Base-by-base conservation (phyloP, 1,140 invertebrate genomes). In the Cylas formicarius region DNA sequence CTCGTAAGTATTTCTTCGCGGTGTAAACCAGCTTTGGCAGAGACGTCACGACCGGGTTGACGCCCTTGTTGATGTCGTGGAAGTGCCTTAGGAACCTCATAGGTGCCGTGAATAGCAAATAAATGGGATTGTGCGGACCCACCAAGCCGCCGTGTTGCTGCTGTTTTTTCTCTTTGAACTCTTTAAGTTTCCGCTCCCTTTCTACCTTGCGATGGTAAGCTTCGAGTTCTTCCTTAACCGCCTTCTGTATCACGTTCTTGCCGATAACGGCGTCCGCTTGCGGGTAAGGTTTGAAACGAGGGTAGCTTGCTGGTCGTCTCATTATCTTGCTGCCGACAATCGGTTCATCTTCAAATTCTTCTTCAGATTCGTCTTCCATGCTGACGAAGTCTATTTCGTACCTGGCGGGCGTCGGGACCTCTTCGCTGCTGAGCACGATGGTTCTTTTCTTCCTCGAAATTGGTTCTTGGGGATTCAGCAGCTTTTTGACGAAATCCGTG, bases 1-100 rank as follows among this genome's bases (percentile, higher is more conserved):
- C 52, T 28, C 35, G 46, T 14, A 57, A 52, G 40, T 47, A 52
- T 27, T 26, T 36, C 26, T 55, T 57, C 9, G 55, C 42, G 7
- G 34, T 44, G 7, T 44, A 29, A 2, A 57, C 24, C 21, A 57
- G 13, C 33, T 50, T 52, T 2, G 55, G 52, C 13, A 55, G 35
- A 22, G 48, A 13, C 11, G 40, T 45, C 13, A 57, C 22, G 2
- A 56, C 39, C 13, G 55, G 55, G 21, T 22, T 29, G 2, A 29
- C 23, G 2, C 41, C 23, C 18, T 47, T 50, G 5, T 36, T 46
- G 9, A 54, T 17, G 7, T 48, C 51, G 14, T 48, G 39, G 8
- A 57, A 48, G 36, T 52, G 36, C 18, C 24, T 35, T n/a, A 55
- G 19, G 22, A 50, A 48, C 28, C 44, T 55, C 11, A 55, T 28